phyloP scores from a whole-genome alignment of 2,113 vertebrate species.

The Paedocypris sp. region DNA sequence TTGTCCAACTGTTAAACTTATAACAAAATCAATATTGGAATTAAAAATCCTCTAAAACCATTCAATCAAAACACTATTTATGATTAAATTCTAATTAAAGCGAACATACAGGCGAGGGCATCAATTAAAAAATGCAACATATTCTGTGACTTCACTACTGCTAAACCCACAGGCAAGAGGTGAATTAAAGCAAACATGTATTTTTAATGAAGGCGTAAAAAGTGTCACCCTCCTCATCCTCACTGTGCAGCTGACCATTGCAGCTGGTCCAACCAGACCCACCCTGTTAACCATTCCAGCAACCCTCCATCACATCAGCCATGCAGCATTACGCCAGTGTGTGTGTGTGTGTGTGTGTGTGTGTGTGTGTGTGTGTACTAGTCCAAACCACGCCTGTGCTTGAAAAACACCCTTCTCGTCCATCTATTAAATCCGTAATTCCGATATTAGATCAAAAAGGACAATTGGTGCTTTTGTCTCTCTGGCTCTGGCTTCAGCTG shows the following conservation, averaged over 20 bases:
- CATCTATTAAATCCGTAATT: conserved; percentile 5
- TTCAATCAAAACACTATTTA: too few relatives aligned
- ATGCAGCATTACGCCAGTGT: not conserved
- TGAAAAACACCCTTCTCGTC: not conserved
- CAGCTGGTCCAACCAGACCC: conserved; percentile 26
- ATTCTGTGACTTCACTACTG: not conserved
- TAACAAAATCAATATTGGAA: too few relatives aligned
- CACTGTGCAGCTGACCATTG: conserved; percentile 38
- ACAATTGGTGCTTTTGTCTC: not conserved
- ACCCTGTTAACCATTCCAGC: conserved; percentile 25
- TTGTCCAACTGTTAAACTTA: too few relatives aligned
- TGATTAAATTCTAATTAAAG: too few relatives aligned
- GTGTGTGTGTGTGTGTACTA: conserved; percentile 8
- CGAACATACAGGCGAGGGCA: too few relatives aligned
- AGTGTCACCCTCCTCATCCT: conserved; percentile 8
- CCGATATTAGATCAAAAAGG: not conserved
- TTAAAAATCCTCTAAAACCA: too few relatives aligned
- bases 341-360: conserved; percentile 6
- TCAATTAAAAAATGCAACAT: too few relatives aligned
- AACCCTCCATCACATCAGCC: not conserved
- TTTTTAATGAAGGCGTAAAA: conserved; percentile 45
- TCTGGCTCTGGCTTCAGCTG: not conserved
- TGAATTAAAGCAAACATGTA: conserved; percentile 41
- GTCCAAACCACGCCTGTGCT: not conserved
- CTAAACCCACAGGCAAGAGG: conserved; percentile 37